Conservation (phyloP, 2,888 invertebrate genomes). For the Stenolophus ochropezus region DNA sequence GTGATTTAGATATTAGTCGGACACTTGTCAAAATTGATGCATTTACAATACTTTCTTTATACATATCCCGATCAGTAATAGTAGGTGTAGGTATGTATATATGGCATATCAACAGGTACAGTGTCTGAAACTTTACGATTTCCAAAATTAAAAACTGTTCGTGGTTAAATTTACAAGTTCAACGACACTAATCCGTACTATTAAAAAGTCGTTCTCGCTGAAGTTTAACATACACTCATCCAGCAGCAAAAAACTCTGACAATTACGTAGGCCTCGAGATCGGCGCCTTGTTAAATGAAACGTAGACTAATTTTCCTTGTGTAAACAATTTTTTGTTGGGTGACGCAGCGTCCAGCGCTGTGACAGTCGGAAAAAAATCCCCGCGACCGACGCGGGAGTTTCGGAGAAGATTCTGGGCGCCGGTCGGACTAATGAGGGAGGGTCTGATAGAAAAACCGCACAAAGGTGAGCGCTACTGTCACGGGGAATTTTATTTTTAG, state of each 20-base stretch:
- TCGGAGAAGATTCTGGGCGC: conserved; percentile 31
- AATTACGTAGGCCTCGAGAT: conserved; percentile 51
- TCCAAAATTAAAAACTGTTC: conserved; percentile 23
- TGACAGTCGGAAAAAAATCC: conserved; percentile 44
- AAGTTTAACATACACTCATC: conserved; percentile 30
- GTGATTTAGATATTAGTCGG: no score
- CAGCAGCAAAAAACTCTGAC: conserved; percentile 38
- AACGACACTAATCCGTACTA: conserved; percentile 14
- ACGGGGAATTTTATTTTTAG: conserved; percentile 45
- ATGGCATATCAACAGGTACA: conserved; percentile 25
- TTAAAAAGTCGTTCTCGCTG: background rate
- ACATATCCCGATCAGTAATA: no score
- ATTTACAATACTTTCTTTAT: no score
- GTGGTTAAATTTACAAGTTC: background rate
- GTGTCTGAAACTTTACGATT: background rate
- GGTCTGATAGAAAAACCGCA: conserved; percentile 19
- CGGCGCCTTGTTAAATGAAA: conserved; percentile 62
- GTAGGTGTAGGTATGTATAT: no score
- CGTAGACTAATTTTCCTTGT: conserved; percentile 63
- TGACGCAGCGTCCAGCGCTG: conserved; percentile 47
- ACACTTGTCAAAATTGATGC: no score
- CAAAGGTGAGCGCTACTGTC: conserved; percentile 44
- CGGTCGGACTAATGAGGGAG: conserved; percentile 55
- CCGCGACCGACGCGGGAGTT: conserved; percentile 9
- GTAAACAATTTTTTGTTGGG: conserved; percentile 63